Evolutionary conservation across 2,797 vertebrate species (phyloP).

Genomic region (Odontamblyopus lacepedii): DNA sequence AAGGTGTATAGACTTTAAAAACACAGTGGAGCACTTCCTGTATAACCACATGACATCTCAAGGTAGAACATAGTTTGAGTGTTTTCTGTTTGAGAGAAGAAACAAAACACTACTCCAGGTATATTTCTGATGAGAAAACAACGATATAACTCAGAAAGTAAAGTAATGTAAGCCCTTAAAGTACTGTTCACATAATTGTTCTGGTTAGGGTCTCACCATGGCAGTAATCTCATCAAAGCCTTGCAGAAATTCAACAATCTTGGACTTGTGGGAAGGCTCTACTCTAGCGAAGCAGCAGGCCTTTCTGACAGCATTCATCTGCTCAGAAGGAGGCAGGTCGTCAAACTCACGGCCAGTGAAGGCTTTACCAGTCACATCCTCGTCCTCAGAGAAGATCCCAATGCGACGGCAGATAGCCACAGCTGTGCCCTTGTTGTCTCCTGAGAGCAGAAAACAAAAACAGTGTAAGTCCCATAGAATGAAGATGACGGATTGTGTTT

Average conservation of each 20-base stretch:
- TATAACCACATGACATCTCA: too few species aligned
- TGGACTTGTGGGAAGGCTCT: conserved; percentile 93
- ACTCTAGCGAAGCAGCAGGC: conserved; percentile 93
- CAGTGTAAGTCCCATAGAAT: not conserved
- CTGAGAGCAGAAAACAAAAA: conserved; percentile 43
- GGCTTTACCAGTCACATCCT: conserved; percentile 83
- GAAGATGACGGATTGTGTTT: not conserved
- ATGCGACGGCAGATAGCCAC: conserved; percentile 96
- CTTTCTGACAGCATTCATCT: conserved; percentile 80
- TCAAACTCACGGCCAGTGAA: conserved; percentile 95
- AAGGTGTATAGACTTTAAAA: too few species aligned
- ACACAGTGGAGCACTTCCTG: too few species aligned
- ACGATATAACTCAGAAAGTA: too few species aligned
- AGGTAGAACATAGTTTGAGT: too few species aligned
- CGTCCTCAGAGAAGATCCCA: conserved; percentile 88
- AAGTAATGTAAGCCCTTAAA: not conserved
- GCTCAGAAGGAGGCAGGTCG: conserved; percentile 82
- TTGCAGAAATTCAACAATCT: conserved; percentile 95
- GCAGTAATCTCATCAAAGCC: conserved; percentile 91
- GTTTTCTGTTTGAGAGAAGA: too few species aligned
- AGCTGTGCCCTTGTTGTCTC: conserved; percentile 95
- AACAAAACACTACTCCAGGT: too few species aligned
- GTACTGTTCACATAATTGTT: not conserved
- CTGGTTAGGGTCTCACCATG: conserved; percentile 79
- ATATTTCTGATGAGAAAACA: too few species aligned